Conservation (phyloP, 1,140 invertebrate genomes). For the Vollenhovia emeryi region DNA sequence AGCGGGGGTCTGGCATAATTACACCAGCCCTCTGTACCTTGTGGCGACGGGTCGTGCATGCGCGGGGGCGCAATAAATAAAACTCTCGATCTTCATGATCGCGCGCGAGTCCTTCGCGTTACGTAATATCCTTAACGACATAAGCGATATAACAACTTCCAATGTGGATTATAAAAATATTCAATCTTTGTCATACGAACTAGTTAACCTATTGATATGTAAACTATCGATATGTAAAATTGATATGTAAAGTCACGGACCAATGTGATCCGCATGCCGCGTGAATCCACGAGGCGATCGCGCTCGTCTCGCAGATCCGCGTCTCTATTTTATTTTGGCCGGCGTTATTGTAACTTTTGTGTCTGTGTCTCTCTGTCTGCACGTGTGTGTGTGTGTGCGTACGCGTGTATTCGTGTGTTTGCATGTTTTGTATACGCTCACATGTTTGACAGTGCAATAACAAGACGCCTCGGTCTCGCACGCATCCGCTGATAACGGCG, state of each 20-base stretch:
- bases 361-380: neutral
- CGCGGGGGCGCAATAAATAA: slow-evolving; percentile 15
- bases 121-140: slow-evolving; percentile 81
- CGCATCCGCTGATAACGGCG: slow-evolving; percentile 24
- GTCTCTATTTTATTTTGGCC: slow-evolving; percentile 75
- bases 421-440: slow-evolving; percentile 1
- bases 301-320: slow-evolving; percentile 52
- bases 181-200: slow-evolving; percentile 80
- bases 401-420: slow-evolving; percentile 5
- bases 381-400: slow-evolving; percentile 12
- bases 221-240: slow-evolving; percentile 64
- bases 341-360: slow-evolving; percentile 75
- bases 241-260: slow-evolving; percentile 82
- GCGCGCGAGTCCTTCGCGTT: slow-evolving; percentile 26
- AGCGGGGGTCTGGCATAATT: neutral
- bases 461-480: slow-evolving; percentile 35
- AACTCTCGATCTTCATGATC: neutral
- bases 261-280: slow-evolving; percentile 84
- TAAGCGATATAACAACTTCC: slow-evolving; percentile 85
- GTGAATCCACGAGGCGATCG: slow-evolving; percentile 64
- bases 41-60: slow-evolving; percentile 34
- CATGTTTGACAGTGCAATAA: slow-evolving; percentile 43
- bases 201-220: slow-evolving; percentile 78
- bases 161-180: slow-evolving; percentile 87
- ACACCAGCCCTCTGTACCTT: neutral